These are phyloP conservation scores for Molossus molossus DNA, from an alignment of 2,797 vertebrate species.

Conservation along the genomic window DNA sequence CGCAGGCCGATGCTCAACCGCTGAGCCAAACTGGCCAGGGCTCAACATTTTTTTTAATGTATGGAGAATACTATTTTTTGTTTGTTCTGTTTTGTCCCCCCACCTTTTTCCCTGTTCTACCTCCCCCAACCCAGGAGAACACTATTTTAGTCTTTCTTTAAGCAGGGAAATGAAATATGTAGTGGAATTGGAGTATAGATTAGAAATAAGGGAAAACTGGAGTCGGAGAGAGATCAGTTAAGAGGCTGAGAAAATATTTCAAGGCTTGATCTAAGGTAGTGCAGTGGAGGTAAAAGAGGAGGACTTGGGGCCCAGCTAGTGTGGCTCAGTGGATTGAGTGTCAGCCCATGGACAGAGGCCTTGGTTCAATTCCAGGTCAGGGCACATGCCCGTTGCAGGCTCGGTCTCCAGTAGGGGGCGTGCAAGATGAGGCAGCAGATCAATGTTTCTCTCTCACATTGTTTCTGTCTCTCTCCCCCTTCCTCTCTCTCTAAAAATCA, in stretches of 20 bases:
- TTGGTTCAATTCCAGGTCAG: too few relatives aligned
- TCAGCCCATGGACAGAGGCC: too few relatives aligned
- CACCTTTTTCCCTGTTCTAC: background rate
- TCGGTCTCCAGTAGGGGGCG: too few relatives aligned
- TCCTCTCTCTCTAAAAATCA: too few relatives aligned
- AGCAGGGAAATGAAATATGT: conserved; percentile 19
- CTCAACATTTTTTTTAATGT: background rate
- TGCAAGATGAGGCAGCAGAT: too few relatives aligned
- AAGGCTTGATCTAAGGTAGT: background rate
- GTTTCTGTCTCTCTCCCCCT: too few relatives aligned
- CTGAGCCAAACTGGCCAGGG: too few relatives aligned
- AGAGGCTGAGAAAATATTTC: conserved; percentile 34
- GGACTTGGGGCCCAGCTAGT: background rate
- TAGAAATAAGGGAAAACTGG: conserved; percentile 62
- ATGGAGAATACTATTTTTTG: background rate
- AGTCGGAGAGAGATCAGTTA: conserved; percentile 14
- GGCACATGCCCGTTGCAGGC: too few relatives aligned
- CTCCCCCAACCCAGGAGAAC: background rate
- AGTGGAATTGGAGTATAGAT: background rate
- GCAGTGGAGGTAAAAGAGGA: background rate
- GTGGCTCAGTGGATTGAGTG: too few relatives aligned
- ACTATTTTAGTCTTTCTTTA: conserved; percentile 35
- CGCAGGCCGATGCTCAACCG: too few relatives aligned
- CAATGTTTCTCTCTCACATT: too few relatives aligned
- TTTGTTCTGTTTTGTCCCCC: background rate